Evolutionary conservation across 2,797 vertebrate species (phyloP).

Genomic region (Rhynchotus rufescens): DNA sequence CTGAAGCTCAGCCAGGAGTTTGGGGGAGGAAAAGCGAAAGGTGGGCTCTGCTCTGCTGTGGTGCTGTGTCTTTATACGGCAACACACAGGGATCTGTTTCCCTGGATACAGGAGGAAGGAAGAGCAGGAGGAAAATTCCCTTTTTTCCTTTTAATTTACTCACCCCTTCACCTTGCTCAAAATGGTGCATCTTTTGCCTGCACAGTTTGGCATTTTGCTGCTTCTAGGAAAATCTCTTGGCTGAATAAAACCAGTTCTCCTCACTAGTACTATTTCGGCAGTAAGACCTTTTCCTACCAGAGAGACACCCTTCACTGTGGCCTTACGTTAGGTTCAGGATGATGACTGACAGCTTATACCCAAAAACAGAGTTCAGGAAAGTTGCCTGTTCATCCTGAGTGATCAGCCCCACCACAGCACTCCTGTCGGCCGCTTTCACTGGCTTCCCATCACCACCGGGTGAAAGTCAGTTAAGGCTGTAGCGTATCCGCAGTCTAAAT

Average conservation of each 20-base stretch:
- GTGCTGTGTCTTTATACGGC: constrained; percentile 10
- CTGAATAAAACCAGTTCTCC: neutral
- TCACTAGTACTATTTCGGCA: neutral
- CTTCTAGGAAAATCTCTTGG: neutral
- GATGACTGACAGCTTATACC: neutral
- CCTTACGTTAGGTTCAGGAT: neutral
- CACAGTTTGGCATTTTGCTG: fast-evolving
- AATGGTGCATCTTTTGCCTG: neutral
- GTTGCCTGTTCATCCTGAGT: fast-evolving
- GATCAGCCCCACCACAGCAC: neutral
- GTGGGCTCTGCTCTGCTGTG: neutral
- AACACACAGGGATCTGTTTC: neutral
- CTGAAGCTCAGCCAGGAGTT: neutral
- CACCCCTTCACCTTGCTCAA: neutral
- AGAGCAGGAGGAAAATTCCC: constrained; percentile 14
- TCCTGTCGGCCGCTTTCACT: neutral
- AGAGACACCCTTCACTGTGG: neutral
- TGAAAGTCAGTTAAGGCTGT: neutral
- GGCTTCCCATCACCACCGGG: neutral
- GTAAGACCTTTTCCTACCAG: neutral
- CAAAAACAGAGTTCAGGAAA: neutral
- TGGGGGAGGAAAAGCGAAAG: constrained; percentile 12
- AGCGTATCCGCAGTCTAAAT: neutral
- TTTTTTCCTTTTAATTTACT: neutral
- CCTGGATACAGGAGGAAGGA: constrained; percentile 48